A percentile compares a stretch with the other conserved stretches of the same genome.
Conservation (phyloP, 2,888 invertebrate genomes). For the Dynastes maya region DNA sequence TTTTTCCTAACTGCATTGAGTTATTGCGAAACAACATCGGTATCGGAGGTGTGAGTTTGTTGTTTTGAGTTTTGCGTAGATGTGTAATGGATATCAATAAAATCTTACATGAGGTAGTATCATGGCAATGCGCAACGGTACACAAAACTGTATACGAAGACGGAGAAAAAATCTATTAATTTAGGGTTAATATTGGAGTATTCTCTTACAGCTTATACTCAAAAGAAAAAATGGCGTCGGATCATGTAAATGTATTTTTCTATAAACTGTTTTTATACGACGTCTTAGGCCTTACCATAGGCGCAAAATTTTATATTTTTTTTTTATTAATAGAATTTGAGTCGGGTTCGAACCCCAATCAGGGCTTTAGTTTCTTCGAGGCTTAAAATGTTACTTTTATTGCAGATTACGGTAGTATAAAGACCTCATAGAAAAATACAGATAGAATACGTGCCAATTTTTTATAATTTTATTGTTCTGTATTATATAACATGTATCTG, state of each 20-base stretch:
- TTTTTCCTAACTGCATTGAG: not conserved
- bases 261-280: too few species aligned
- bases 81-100: not conserved
- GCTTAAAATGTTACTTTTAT: not conserved
- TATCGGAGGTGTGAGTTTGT: constrained; percentile 7
- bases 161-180: not conserved
- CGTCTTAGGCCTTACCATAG: too few species aligned
- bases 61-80: constrained; percentile 5
- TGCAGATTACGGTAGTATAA: too few species aligned
- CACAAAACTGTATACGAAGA: constrained; percentile 10
- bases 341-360: too few species aligned
- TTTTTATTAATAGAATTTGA: too few species aligned
- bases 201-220: not conserved
- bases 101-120: constrained; percentile 35
- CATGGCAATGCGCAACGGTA: constrained; percentile 38
- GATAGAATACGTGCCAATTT: too few species aligned
- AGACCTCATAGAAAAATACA: too few species aligned
- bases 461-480: too few species aligned
- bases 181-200: constrained; percentile 10
- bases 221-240: too few species aligned
- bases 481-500: too few species aligned
- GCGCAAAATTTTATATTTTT: too few species aligned
- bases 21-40: not conserved
- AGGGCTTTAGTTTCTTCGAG: too few species aligned
- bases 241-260: constrained; percentile 2